These are phyloP conservation scores for Proctacanthus coquilletti DNA, from an alignment of 1,140 invertebrate genomes.

Conservation along the genomic window DNA sequence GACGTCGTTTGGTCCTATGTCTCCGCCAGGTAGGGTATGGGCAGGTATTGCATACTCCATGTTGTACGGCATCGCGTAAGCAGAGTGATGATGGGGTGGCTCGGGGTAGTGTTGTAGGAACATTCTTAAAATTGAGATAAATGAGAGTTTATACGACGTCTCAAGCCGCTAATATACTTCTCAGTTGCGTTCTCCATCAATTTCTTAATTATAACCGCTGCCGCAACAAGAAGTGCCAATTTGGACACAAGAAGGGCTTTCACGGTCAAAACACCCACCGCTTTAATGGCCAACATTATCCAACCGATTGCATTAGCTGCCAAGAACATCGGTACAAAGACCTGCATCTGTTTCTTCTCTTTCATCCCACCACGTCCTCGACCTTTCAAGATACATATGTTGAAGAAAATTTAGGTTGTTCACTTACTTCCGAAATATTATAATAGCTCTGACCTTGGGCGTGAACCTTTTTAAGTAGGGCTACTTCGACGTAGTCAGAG, in stretches of 20 bases:
- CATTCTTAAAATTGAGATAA: background rate
- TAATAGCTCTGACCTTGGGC: background rate
- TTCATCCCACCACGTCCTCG: slow-evolving; percentile 12
- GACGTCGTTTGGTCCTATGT: slow-evolving; percentile 9
- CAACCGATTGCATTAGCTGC: slow-evolving; percentile 44
- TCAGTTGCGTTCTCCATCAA: slow-evolving; percentile 33
- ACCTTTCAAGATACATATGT: slow-evolving; percentile 1
- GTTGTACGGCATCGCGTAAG: slow-evolving; percentile 28
- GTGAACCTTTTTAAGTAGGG: slow-evolving; percentile 20
- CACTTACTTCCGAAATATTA: too few species aligned
- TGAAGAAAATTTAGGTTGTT: background rate
- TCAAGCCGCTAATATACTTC: slow-evolving; percentile 13
- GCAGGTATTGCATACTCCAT: slow-evolving; percentile 20
- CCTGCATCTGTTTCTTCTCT: slow-evolving; percentile 38
- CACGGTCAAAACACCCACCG: slow-evolving; percentile 39
- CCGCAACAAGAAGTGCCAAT: slow-evolving; percentile 39
- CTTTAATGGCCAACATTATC: slow-evolving; percentile 36
- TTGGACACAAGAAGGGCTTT: slow-evolving; percentile 46
- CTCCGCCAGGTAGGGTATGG: slow-evolving; percentile 13
- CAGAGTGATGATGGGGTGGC: slow-evolving; percentile 14
- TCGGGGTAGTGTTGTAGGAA: background rate
- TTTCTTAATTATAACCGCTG: slow-evolving; percentile 39
- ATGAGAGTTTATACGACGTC: background rate
- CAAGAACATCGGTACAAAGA: slow-evolving; percentile 41
- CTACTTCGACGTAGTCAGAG: slow-evolving; percentile 28